Conservation (phyloP, 2,113 vertebrate species). For the Machaerirhynchus nigripectus region DNA sequence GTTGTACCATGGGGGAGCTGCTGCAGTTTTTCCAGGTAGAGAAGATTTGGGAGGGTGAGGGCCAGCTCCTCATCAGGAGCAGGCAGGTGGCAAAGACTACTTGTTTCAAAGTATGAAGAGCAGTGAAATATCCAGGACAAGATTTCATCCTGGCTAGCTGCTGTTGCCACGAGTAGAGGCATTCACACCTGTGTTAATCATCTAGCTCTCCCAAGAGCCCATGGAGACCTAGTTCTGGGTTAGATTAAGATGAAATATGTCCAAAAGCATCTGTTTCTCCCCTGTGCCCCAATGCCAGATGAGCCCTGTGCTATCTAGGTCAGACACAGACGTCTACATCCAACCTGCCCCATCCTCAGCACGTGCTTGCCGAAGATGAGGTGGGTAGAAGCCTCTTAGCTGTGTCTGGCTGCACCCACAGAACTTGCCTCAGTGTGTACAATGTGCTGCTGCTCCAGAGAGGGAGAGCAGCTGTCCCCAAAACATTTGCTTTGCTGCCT, state of each 20-base stretch:
- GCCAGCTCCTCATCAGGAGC: neutral
- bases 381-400: neutral
- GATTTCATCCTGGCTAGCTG: neutral
- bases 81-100: neutral
- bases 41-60: neutral
- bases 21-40: neutral
- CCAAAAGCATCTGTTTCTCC: neutral
- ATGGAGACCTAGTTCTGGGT: neutral
- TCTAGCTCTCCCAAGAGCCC: neutral
- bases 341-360: neutral
- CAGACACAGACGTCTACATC: neutral
- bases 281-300: neutral
- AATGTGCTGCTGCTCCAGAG: neutral
- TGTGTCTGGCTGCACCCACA: neutral
- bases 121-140: neutral
- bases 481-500: neutral
- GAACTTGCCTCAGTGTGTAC: neutral
- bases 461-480: neutral
- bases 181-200: neutral
- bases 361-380: neutral
- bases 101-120: neutral
- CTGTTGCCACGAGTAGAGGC: neutral
- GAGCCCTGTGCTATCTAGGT: neutral
- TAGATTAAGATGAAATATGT: neutral
- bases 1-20: neutral